These are phyloP conservation scores for Odontamblyopus rebecca DNA, from an alignment of 2,797 vertebrate genomes.

Conservation along the genomic window DNA sequence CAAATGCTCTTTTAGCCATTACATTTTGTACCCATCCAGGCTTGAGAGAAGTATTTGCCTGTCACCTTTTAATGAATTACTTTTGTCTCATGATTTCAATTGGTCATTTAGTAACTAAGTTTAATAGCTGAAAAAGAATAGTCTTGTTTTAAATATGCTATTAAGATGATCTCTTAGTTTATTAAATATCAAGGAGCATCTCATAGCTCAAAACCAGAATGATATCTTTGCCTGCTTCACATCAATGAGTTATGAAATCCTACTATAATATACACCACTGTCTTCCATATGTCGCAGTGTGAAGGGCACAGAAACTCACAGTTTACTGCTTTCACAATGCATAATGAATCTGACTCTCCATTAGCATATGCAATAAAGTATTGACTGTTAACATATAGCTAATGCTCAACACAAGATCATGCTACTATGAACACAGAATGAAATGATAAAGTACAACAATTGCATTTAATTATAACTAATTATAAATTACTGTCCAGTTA, in stretches of 20 bases:
- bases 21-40: not conserved
- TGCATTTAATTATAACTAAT: conserved; percentile 2
- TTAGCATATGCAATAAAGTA: conserved; percentile 32
- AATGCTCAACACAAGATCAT: conserved; percentile 30
- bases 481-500: not conserved
- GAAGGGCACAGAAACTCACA: conserved; percentile 31
- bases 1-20: not conserved
- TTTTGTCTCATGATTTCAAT: not conserved
- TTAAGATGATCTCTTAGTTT: not conserved
- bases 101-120: not conserved
- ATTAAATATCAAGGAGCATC: not conserved
- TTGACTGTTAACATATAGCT: conserved; percentile 21
- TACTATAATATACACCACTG: conserved; percentile 2
- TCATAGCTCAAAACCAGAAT: conserved; percentile 17
- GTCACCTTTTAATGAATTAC: not conserved
- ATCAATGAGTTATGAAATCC: conserved; percentile 8
- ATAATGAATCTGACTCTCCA: conserved; percentile 14
- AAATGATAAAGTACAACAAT: conserved; percentile 28
- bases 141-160: not conserved
- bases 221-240: conserved; percentile 16
- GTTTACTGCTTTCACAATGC: conserved; percentile 24
- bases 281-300: not conserved
- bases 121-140: not conserved
- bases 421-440: conserved; percentile 36
- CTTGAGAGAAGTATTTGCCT: not conserved